Evolutionary conservation across 2,113 vertebrate species (phyloP).

Genomic region (Hyla sarda): DNA sequence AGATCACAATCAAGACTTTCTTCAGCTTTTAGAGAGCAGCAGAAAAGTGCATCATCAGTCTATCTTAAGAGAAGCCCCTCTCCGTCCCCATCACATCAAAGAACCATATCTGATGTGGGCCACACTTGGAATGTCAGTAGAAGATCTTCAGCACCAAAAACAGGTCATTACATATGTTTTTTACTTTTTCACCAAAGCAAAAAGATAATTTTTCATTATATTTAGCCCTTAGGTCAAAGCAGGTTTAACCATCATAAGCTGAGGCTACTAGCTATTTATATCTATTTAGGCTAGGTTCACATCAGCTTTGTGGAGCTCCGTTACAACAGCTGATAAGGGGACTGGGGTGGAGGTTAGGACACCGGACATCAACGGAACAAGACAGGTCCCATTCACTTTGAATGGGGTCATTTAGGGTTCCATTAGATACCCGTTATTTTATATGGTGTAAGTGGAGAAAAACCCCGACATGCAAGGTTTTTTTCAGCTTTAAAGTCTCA

Average conservation of each 20-base stretch:
- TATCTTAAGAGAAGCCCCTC: not conserved
- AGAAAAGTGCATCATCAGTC: not conserved
- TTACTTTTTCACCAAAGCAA: not conserved
- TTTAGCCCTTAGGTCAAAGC: not conserved
- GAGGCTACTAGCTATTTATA: no score
- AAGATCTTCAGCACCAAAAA: conserved; percentile 31
- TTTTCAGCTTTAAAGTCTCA: no score
- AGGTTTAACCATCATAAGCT: not conserved
- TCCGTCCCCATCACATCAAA: not conserved
- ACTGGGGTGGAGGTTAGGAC: no score
- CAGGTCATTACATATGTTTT: conserved; percentile 14
- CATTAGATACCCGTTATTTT: no score
- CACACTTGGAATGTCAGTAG: not conserved
- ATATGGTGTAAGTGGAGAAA: no score
- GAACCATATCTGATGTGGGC: not conserved
- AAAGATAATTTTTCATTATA: not conserved
- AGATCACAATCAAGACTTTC: not conserved
- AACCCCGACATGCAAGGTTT: no score
- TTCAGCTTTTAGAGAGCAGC: not conserved
- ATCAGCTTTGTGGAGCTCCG: no score
- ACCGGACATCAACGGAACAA: no score
- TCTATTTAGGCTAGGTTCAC: no score
- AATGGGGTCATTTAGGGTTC: no score
- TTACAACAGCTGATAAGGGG: no score
- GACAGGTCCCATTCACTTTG: no score